Evolutionary conservation across 2,113 vertebrate species (phyloP), one percentile per base, ranked within the genome.

Genomic region (Myanophis thanlyinensis): DNA sequence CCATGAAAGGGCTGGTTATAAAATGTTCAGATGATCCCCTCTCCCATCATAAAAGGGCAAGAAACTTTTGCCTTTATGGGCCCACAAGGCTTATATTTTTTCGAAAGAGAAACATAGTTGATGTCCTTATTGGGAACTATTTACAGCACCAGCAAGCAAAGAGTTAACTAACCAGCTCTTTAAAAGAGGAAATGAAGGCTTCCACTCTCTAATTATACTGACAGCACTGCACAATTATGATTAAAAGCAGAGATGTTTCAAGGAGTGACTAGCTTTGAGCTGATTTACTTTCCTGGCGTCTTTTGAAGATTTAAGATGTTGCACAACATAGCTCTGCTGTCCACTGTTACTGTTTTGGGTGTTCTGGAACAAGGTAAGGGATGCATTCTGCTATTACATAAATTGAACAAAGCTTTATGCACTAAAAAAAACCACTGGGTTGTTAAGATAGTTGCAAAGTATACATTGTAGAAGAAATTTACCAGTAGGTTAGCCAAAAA

Each of bases 341-440:
- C 98, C 9, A 94, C 96, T 0, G 98, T 99, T 47, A 98, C 98
- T 0, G 91, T 99, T 9, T 89, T 98, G 54, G 98, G 97, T 4
- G 97, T 99, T 92, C 94, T 99, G 96, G 96, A 98, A 90, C 99
- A 99, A 98, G 99, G 99, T 99, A 97, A 96, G 96, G 46, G 48
- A 35, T 3, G 30, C 9, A 4, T 46, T 30, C 44, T 44, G 22
- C 46, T 51, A 90, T 91, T 53, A 1, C n/a, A 0, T 8, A 51
- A 46, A 3, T 3, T 3, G 46, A 46, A 3, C 20, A 0, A 85
- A 48, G 8, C 20, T 46, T 12, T n/a, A 46, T 13, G 1, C 40
- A 46, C 20, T 48, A 40, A 48, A 46, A 10, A 0, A 73, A 80
- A 2, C 1, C n/a, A n/a, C 62, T 44, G 3, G 30, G n/a, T 54